These are phyloP conservation scores for Lycocorax pyrrhopterus DNA, from an alignment of 2,113 vertebrate species.

Conservation along the genomic window DNA sequence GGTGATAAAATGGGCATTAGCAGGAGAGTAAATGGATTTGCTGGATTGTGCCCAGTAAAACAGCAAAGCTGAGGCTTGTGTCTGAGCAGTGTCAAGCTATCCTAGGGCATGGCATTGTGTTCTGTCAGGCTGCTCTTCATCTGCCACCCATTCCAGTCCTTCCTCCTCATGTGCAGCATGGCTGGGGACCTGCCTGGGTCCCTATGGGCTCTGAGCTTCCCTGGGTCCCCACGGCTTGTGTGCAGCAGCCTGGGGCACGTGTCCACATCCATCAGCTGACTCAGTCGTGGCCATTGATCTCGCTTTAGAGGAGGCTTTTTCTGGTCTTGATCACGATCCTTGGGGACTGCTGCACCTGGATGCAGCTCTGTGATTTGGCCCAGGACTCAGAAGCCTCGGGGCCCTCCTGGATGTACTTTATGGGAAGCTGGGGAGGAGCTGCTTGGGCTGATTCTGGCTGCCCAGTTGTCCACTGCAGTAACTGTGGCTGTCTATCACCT, in stretches of 20 bases:
- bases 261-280: background rate
- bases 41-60: background rate
- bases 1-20: background rate
- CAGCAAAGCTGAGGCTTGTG: background rate
- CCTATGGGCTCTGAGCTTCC: background rate
- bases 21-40: background rate
- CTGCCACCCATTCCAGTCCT: background rate
- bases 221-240: rapidly evolving
- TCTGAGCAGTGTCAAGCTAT: background rate
- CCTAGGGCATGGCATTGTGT: background rate
- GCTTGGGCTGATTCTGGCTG: background rate
- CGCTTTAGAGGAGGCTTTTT: background rate
- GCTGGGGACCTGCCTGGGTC: background rate
- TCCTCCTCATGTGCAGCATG: background rate
- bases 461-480: background rate
- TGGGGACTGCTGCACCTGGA: background rate
- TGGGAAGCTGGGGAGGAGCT: background rate
- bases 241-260: background rate
- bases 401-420: background rate
- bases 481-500: background rate
- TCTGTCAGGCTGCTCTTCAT: background rate
- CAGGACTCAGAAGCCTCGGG: background rate
- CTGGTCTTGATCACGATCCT: background rate
- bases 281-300: background rate
- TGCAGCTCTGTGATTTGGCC: background rate